Conservation (phyloP, 2,113 vertebrate species). For the Sylvietta virens region DNA sequence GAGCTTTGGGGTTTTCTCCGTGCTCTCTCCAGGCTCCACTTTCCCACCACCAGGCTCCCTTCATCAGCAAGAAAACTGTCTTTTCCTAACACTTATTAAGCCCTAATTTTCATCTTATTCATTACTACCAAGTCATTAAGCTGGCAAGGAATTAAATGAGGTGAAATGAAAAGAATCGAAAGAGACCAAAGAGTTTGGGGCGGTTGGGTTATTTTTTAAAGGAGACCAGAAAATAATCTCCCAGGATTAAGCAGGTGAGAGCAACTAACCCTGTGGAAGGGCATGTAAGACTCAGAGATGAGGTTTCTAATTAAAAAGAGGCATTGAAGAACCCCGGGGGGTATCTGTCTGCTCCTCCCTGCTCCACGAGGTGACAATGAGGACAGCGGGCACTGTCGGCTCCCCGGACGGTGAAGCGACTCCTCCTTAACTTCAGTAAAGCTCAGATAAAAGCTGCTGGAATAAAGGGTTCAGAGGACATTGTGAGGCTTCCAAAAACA, state of each 20-base stretch:
- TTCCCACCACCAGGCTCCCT: background rate
- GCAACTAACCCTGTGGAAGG: background rate
- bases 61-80: background rate
- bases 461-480: background rate
- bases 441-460: background rate
- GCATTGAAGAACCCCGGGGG: background rate
- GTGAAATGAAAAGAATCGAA: constrained; percentile 13
- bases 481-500: background rate
- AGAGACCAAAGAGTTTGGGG: background rate
- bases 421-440: background rate
- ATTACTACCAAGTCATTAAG: constrained; percentile 14
- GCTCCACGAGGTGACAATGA: background rate
- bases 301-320: background rate
- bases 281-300: background rate
- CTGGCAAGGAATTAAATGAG: constrained; percentile 20
- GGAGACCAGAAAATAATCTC: background rate
- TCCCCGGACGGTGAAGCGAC: rapidly evolving
- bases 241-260: constrained; percentile 10
- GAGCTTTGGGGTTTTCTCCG: background rate
- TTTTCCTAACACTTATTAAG: constrained; percentile 17
- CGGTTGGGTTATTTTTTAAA: background rate
- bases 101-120: constrained; percentile 34
- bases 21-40: background rate
- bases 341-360: background rate
- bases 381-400: background rate